Conservation (phyloP, 2,888 invertebrate species). For the Suillia variegata region DNA sequence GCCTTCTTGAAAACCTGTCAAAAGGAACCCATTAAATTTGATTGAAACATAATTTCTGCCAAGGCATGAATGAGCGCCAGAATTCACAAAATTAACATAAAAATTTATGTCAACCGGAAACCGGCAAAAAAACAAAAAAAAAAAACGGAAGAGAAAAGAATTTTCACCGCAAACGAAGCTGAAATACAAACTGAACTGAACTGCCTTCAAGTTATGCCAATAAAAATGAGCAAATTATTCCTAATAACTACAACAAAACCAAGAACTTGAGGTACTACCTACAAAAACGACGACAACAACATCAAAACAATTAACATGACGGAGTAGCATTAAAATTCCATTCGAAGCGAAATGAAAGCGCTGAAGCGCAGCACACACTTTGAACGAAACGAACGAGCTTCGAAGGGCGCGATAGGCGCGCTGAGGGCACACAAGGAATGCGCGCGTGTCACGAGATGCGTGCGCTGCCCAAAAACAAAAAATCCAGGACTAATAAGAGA, state of each 20-base stretch:
- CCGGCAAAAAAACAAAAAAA: background rate
- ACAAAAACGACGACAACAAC: slow-evolving; percentile 29
- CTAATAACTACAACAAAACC: slow-evolving; percentile 32
- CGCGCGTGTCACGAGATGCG: slow-evolving; percentile 43
- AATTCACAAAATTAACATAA: slow-evolving; percentile 14
- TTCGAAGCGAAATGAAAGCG: slow-evolving; percentile 11
- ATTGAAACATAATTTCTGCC: slow-evolving; percentile 21
- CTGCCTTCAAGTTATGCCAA: slow-evolving; percentile 18
- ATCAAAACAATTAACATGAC: slow-evolving; percentile 50
- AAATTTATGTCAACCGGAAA: slow-evolving; percentile 17
- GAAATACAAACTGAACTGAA: background rate
- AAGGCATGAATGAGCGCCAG: background rate
- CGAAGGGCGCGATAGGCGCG: too few species aligned
- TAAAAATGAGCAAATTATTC: slow-evolving; percentile 43
- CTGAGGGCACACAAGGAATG: too few species aligned
- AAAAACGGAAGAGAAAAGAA: too few species aligned
- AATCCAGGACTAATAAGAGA: background rate
- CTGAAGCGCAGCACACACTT: background rate
- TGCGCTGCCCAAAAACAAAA: slow-evolving; percentile 9
- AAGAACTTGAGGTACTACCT: slow-evolving; percentile 17
- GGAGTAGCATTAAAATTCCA: slow-evolving; percentile 46
- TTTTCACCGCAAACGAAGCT: background rate
- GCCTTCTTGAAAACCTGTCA: too few species aligned
- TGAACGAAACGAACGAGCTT: background rate
- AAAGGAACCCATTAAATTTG: slow-evolving; percentile 17